These are phyloP conservation scores for Sandelia bainsii DNA, from an alignment of 2,797 vertebrate species.

Conservation along the genomic window DNA sequence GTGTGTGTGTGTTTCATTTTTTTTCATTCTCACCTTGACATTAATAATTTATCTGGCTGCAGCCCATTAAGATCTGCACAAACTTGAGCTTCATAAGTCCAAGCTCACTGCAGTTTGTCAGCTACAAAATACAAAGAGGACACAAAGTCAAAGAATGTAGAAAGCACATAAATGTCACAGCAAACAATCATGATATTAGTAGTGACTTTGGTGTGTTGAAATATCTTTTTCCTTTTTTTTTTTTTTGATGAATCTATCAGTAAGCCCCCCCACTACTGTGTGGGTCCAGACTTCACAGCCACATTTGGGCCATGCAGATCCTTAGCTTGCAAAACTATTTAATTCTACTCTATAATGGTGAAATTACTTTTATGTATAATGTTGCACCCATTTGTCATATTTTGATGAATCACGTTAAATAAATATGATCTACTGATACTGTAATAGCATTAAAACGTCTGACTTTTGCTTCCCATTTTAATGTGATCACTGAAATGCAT, in stretches of 20 bases:
- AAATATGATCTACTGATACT: neutral
- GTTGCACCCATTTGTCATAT: neutral
- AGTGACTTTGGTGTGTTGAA: too few relatives aligned
- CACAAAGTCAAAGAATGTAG: slow-evolving; percentile 6
- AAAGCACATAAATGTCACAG: neutral
- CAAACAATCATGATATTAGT: too few relatives aligned
- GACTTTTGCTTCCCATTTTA: slow-evolving; percentile 1
- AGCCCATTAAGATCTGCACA: slow-evolving; percentile 42
- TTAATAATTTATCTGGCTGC: slow-evolving; percentile 45
- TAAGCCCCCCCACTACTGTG: too few relatives aligned
- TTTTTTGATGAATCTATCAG: too few relatives aligned
- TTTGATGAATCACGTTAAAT: neutral
- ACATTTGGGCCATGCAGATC: too few relatives aligned
- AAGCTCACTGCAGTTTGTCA: slow-evolving; percentile 25
- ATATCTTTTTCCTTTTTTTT: too few relatives aligned
- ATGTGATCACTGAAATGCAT: neutral
- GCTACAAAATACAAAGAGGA: slow-evolving; percentile 44
- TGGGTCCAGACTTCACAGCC: too few relatives aligned
- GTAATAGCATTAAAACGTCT: neutral
- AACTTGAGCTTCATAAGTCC: slow-evolving; percentile 1
- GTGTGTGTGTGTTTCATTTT: too few relatives aligned
- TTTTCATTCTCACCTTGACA: slow-evolving; percentile 40
- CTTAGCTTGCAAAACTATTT: too few relatives aligned
- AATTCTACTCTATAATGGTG: too few relatives aligned
- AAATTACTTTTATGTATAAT: neutral